These are phyloP conservation scores for Osmerus mordax DNA, from an alignment of 2,113 vertebrate genomes.

Conservation along the genomic window DNA sequence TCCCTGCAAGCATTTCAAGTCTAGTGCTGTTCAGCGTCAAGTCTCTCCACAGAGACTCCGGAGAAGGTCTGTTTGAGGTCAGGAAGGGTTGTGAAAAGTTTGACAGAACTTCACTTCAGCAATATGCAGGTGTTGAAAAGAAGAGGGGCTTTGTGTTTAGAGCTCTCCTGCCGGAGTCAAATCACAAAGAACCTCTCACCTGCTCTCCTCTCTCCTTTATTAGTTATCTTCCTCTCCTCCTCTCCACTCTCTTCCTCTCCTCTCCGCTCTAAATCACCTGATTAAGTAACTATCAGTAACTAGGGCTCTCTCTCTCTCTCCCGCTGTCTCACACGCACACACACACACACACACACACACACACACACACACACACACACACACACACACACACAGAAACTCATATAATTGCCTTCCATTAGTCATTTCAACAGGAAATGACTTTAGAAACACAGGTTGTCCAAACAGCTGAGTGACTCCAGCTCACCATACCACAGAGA, in stretches of 20 bases:
- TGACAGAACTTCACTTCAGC: constrained; percentile 39
- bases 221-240: too few relatives aligned
- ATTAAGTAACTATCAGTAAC: too few relatives aligned
- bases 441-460: constrained; percentile 22
- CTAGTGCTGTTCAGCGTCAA: constrained; percentile 56
- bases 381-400: background rate
- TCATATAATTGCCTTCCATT: background rate
- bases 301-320: too few relatives aligned
- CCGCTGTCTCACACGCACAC: too few relatives aligned
- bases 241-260: too few relatives aligned
- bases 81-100: constrained; percentile 45
- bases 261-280: too few relatives aligned
- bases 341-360: too few relatives aligned
- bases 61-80: constrained; percentile 38
- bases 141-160: constrained; percentile 12
- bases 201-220: too few relatives aligned
- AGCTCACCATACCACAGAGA: constrained; percentile 20
- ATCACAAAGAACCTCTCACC: too few relatives aligned
- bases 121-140: constrained; percentile 35
- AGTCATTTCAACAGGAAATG: background rate
- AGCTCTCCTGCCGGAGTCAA: background rate
- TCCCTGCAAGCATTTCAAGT: too few relatives aligned
- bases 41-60: constrained; percentile 41
- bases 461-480: constrained; percentile 4
- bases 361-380: too few relatives aligned